Base-by-base conservation (phyloP, 2,113 vertebrate species). In the Ctenomys sociabilis region DNA sequence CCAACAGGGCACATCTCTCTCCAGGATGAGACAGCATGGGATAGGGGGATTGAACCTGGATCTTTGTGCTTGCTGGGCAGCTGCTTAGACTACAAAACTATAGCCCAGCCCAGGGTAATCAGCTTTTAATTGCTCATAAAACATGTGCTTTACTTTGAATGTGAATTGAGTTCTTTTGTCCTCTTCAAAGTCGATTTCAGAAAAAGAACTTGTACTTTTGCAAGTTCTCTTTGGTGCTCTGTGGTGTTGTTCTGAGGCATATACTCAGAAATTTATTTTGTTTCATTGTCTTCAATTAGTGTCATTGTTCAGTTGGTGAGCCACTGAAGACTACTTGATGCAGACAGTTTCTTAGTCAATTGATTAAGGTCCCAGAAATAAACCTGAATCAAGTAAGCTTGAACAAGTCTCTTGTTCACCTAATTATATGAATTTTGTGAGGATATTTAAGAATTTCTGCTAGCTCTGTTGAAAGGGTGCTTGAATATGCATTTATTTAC, bases 151-250 rank as follows among this genome's bases (percentile, higher is more conserved):
- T 92, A 68, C 86, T 94, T 81, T 89, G 95, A 93, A 94, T 97
- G n/a, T 73, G 49, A 96, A 93, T 95, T 45, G 45, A 93, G 61
- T 96, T 59, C 54, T 28, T 64, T 94, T 96, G 94, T 93, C 77
- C 72, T 96, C 70, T 68, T 52, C 81, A 92, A 72, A 91, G 73
- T 86, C 22, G 26, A 17, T 32, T 89, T 19, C 28, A 72, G 37
- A 78, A 59, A 95, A 81, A 16, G 35, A 78, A n/a, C 19, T 19
- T 32, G 45, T 61, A 86, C 52, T 94, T 61, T 28, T 35, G 0
- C 11, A 52, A 37, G 66, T 94, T 88, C 68, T 32, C 3, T 37
- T 87, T 85, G 37, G 4, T 66, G n/a, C 8, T 83, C 59, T 21
- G 11, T 40, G 91, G 32, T 63, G 16, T 21, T 88, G 91, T 63